phyloP scores from a whole-genome alignment of 2,888 invertebrate species.

The Argynnis bischoffii region DNA sequence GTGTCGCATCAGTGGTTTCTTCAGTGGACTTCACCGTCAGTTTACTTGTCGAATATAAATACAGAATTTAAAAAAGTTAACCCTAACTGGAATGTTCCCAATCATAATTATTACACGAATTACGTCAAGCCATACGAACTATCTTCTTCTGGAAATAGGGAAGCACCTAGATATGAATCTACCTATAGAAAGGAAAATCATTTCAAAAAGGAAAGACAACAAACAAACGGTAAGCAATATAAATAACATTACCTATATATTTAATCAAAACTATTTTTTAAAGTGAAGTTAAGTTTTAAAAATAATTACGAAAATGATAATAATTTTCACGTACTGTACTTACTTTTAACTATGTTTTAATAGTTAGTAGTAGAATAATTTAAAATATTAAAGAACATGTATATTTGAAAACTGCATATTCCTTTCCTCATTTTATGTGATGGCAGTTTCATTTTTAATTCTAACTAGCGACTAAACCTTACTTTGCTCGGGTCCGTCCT shows the following conservation, averaged over 20 bases:
- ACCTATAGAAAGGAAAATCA: constrained; percentile 15
- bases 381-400: no score
- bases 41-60: constrained; percentile 63
- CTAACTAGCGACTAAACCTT: no score
- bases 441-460: no score
- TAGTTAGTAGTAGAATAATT: no score
- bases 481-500: no score
- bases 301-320: no score
- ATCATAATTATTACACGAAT: constrained; percentile 19
- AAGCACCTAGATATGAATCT: background rate
- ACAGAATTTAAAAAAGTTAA: constrained; percentile 60
- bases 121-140: constrained; percentile 23
- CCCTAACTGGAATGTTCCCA: constrained; percentile 49
- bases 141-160: constrained; percentile 2
- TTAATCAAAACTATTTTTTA: background rate
- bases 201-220: constrained; percentile 20
- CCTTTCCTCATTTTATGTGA: no score
- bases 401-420: no score
- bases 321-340: no score
- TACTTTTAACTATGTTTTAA: no score
- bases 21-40: constrained; percentile 71
- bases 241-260: background rate
- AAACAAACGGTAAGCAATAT: constrained; percentile 26
- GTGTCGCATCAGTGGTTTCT: constrained; percentile 79
- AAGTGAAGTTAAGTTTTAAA: no score